Percentiles rank a stretch among this genome's conserved stretches.
These are phyloP conservation scores for Nycticorax nycticorax DNA, from an alignment of 2,113 vertebrate genomes.

Conservation along the genomic window DNA sequence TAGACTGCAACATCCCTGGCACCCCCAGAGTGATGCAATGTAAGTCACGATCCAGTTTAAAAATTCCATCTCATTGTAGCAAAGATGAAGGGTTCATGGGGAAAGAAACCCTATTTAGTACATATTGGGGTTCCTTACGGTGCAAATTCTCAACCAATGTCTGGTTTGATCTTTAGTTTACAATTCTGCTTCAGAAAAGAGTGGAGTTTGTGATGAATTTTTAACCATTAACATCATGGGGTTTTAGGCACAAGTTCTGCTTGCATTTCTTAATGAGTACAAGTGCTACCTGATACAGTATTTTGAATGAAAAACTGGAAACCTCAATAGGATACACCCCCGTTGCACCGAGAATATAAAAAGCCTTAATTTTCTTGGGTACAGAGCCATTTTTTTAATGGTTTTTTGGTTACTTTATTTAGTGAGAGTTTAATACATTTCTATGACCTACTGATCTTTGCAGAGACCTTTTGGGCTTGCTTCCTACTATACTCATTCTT, in stretches of 20 bases:
- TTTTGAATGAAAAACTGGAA: neutral
- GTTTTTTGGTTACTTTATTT: neutral
- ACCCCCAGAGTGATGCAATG: neutral
- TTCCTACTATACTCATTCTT: neutral
- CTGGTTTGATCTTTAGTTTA: neutral
- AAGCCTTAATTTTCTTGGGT: neutral
- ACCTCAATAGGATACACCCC: neutral
- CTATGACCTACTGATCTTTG: neutral
- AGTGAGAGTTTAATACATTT: neutral
- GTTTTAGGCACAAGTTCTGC: neutral
- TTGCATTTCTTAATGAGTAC: neutral
- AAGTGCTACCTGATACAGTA: neutral
- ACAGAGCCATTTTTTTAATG: neutral
- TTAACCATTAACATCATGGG: neutral
- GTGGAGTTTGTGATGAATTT: neutral
- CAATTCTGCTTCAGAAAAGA: neutral
- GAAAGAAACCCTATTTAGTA: neutral
- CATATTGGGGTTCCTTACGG: accelerated
- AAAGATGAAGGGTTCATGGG: neutral
- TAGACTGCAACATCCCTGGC: neutral
- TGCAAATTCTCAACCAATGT: neutral
- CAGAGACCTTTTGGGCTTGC: neutral
- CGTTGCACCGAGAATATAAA: neutral
- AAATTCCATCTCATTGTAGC: neutral
- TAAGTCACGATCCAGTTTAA: neutral